Evolutionary conservation across 2,888 invertebrate species (phyloP).

Genomic region (Congeria kusceri): DNA sequence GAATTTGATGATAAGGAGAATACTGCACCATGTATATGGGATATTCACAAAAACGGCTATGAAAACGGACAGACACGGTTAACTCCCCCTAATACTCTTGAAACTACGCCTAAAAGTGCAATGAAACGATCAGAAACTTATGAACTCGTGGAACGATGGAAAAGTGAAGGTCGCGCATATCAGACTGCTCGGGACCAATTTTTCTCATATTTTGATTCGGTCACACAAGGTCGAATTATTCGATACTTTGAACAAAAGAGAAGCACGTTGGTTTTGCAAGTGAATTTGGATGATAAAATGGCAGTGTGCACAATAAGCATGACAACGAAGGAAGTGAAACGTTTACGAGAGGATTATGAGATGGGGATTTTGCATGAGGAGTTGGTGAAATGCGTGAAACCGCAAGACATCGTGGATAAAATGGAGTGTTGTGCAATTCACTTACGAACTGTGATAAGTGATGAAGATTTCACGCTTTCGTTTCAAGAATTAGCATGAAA

Average conservation of each 20-base stretch:
- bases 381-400: conserved; percentile 71
- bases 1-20: conserved; percentile 57
- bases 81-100: conserved; percentile 53
- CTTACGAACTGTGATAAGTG: conserved; percentile 73
- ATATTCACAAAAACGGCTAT: conserved; percentile 39
- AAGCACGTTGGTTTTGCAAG: conserved; percentile 80
- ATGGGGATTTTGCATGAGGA: conserved; percentile 74
- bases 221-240: conserved; percentile 73
- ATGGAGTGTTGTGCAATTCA: conserved; percentile 76
- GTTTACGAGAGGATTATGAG: conserved; percentile 73
- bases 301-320: conserved; percentile 81
- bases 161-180: conserved; percentile 58
- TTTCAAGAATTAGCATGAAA: conserved; percentile 69
- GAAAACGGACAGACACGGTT: conserved; percentile 33
- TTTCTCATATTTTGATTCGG: conserved; percentile 67
- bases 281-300: conserved; percentile 75
- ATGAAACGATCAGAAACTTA: conserved; percentile 61
- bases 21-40: conserved; percentile 49
- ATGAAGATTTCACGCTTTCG: conserved; percentile 74
- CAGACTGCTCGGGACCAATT: conserved; percentile 57
- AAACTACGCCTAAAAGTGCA: conserved; percentile 33
- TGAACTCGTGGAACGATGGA: conserved; percentile 65
- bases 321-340: conserved; percentile 75
- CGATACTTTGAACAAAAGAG: conserved; percentile 83
- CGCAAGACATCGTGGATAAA: conserved; percentile 68